Conservation (phyloP, 2,797 vertebrate genomes). For the Jordanella pulchra region DNA sequence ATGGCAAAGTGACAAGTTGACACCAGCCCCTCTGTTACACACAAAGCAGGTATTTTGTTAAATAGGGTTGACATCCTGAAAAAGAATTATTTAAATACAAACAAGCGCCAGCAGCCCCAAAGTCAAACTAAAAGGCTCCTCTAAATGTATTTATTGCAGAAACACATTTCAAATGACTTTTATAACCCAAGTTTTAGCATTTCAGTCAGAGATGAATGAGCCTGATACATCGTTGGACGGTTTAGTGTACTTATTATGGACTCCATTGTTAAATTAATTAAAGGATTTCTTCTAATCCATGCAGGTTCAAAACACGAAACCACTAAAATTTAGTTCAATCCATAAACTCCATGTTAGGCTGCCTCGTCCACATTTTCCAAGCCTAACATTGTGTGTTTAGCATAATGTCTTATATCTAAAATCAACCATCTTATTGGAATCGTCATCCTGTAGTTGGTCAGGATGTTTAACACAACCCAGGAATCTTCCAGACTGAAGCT, state of each 20-base stretch:
- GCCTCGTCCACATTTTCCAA: neutral
- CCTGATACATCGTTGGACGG: neutral
- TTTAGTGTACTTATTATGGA: neutral
- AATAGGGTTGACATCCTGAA: slow-evolving; percentile 56
- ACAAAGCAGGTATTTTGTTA: slow-evolving; percentile 41
- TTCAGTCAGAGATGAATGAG: slow-evolving; percentile 5
- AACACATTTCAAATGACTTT: neutral
- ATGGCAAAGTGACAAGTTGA: slow-evolving; percentile 58
- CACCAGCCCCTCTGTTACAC: slow-evolving; percentile 38
- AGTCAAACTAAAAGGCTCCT: slow-evolving; percentile 14
- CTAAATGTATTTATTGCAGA: neutral
- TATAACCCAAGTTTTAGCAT: neutral
- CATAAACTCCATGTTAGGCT: neutral
- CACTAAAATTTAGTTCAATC: neutral
- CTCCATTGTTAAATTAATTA: neutral
- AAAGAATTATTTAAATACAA: slow-evolving; percentile 61
- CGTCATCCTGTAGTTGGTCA: neutral
- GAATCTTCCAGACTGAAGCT: neutral
- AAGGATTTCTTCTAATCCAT: neutral
- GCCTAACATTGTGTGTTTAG: neutral
- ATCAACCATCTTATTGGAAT: neutral
- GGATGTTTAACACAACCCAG: neutral
- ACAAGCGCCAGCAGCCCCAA: slow-evolving; percentile 35
- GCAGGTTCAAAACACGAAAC: neutral
- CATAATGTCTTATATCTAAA: neutral